Conservation (phyloP, 2,888 invertebrate genomes). For the Drosophila quinaria region DNA sequence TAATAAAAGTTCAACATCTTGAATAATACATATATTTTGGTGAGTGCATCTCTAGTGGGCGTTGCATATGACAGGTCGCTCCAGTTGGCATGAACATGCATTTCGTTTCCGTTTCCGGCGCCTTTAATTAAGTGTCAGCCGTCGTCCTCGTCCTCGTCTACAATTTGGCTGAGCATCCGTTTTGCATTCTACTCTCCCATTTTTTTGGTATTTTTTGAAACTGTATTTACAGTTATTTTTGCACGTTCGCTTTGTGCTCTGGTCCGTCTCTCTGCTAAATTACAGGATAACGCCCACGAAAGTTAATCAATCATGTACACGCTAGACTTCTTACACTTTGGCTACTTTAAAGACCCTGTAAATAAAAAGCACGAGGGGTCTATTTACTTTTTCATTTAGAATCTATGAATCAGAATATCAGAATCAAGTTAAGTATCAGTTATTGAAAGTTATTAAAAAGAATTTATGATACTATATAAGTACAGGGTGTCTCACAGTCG, state of each 20-base stretch:
- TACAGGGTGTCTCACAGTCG: background rate
- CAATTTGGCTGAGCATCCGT: constrained; percentile 22
- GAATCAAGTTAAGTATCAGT: too few relatives aligned
- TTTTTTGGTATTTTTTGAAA: background rate
- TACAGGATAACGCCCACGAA: constrained; percentile 65
- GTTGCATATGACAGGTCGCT: constrained; percentile 30
- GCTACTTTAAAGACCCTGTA: constrained; percentile 1
- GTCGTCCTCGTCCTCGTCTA: constrained; percentile 47
- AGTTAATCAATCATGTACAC: constrained; percentile 77
- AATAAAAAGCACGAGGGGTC: background rate
- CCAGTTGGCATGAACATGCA: constrained; percentile 60
- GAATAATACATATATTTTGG: constrained; percentile 5
- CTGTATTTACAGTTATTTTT: constrained; percentile 15
- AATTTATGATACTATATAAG: too few relatives aligned
- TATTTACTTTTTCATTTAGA: too few relatives aligned
- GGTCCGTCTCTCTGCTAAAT: constrained; percentile 52
- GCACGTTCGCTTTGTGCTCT: constrained; percentile 30
- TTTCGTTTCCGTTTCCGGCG: constrained; percentile 72
- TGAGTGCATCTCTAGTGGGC: constrained; percentile 13
- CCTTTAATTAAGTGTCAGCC: constrained; percentile 77
- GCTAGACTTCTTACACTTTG: constrained; percentile 29
- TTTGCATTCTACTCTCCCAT: constrained; percentile 28
- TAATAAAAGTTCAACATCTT: constrained; percentile 10
- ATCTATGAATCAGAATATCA: too few relatives aligned
- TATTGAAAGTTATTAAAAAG: too few relatives aligned